These are phyloP conservation scores for Tetramorium bicarinatum DNA, from an alignment of 2,888 invertebrate species.

Conservation along the genomic window DNA sequence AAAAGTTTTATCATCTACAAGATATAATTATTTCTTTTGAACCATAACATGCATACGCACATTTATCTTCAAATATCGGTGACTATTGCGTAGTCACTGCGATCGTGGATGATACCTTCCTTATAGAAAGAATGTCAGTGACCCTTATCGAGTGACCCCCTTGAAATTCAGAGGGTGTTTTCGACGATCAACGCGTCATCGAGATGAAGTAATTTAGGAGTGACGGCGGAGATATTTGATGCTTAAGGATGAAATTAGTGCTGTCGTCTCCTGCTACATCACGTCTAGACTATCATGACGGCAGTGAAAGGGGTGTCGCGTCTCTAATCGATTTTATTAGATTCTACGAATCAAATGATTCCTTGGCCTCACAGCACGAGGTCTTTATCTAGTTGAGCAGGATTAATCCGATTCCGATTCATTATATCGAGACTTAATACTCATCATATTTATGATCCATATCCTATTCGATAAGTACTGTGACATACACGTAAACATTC, in stretches of 20 bases:
- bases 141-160: conserved; percentile 12
- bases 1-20: background rate
- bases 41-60: background rate
- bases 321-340: conserved; percentile 53
- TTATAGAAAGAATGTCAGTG: conserved; percentile 13
- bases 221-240: conserved; percentile 39
- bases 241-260: conserved; percentile 50
- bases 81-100: background rate
- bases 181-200: conserved; percentile 56
- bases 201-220: conserved; percentile 48
- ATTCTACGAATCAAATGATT: conserved; percentile 51
- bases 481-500: background rate
- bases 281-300: conserved; percentile 43
- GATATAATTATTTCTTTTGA: background rate
- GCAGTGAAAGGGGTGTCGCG: conserved; percentile 34
- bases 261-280: conserved; percentile 48
- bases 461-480: background rate
- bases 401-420: conserved; percentile 45
- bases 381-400: conserved; percentile 29
- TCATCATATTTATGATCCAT: conserved; percentile 13
- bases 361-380: conserved; percentile 8
- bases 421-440: conserved; percentile 36
- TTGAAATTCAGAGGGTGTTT: conserved; percentile 38
- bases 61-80: background rate
- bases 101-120: background rate